Evolutionary conservation across 2,888 invertebrate species (phyloP).

Genomic region (Tachina fera): DNA sequence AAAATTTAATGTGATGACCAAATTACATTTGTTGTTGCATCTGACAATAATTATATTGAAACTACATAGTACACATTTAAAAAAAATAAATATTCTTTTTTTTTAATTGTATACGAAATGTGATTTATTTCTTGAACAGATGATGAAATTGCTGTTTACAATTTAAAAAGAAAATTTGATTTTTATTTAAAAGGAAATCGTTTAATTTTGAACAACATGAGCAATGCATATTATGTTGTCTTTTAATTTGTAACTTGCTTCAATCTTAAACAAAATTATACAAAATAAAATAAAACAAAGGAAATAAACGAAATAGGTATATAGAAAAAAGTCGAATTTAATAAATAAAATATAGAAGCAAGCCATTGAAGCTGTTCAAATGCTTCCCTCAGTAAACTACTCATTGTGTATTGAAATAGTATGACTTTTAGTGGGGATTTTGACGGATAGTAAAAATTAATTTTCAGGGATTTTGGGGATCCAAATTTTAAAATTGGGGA

Average conservation of each 20-base stretch:
- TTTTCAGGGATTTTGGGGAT: too few relatives aligned
- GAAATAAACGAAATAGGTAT: too few relatives aligned
- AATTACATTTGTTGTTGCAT: slow-evolving; percentile 22
- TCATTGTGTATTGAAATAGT: too few relatives aligned
- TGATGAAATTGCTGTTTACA: background rate
- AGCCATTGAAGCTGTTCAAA: too few relatives aligned
- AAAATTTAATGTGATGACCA: background rate
- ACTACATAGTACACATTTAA: background rate
- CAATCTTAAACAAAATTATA: background rate
- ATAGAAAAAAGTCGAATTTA: too few relatives aligned
- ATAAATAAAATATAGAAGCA: too few relatives aligned
- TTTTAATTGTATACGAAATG: too few relatives aligned
- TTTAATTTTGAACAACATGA: background rate
- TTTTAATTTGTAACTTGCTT: background rate
- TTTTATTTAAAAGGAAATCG: background rate
- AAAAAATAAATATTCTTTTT: background rate
- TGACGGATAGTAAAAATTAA: too few relatives aligned
- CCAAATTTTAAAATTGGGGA: too few relatives aligned
- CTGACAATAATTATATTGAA: slow-evolving; percentile 4
- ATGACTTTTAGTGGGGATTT: too few relatives aligned
- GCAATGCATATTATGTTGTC: background rate
- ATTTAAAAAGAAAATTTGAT: background rate
- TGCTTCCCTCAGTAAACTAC: too few relatives aligned
- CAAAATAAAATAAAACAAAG: too few relatives aligned
- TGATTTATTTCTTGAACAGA: background rate